Percentiles rank a stretch among this genome's conserved stretches.
Evolutionary conservation across 2,113 vertebrate species (phyloP).

Genomic region (Rattus rattus): DNA sequence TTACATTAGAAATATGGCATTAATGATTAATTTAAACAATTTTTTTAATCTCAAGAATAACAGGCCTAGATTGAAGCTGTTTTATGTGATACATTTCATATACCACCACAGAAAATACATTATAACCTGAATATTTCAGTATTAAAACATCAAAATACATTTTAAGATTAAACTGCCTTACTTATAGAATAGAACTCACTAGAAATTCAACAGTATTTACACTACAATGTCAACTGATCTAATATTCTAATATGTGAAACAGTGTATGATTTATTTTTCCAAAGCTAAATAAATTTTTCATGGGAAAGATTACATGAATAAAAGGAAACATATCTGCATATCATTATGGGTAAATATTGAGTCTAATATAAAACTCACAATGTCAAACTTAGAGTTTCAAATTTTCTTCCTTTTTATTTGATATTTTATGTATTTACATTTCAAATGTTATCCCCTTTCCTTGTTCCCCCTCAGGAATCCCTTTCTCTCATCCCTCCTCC

Average conservation of each 20-base stretch:
- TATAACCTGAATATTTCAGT: background rate
- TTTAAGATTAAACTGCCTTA: background rate
- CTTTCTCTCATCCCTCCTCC: too few species aligned
- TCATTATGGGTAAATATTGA: background rate
- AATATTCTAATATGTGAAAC: background rate
- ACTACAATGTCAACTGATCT: background rate
- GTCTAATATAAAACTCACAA: background rate
- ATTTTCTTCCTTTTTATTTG: background rate
- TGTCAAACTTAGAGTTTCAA: background rate
- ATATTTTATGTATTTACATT: too few species aligned
- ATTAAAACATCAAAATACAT: conserved; percentile 36
- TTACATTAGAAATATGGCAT: conserved; percentile 1
- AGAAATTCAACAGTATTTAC: conserved; percentile 8
- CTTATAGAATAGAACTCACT: conserved; percentile 9
- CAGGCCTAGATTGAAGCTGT: background rate
- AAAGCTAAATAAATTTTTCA: conserved; percentile 11
- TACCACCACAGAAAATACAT: background rate
- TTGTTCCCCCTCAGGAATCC: too few species aligned
- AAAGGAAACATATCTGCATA: background rate
- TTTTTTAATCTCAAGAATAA: conserved; percentile 15
- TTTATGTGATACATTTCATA: background rate
- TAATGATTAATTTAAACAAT: conserved; percentile 19
- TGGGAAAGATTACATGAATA: background rate
- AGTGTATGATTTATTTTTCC: conserved; percentile 31
- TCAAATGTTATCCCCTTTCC: too few species aligned